Conservation (phyloP, 2,888 invertebrate genomes). For the Macaria liturata region DNA sequence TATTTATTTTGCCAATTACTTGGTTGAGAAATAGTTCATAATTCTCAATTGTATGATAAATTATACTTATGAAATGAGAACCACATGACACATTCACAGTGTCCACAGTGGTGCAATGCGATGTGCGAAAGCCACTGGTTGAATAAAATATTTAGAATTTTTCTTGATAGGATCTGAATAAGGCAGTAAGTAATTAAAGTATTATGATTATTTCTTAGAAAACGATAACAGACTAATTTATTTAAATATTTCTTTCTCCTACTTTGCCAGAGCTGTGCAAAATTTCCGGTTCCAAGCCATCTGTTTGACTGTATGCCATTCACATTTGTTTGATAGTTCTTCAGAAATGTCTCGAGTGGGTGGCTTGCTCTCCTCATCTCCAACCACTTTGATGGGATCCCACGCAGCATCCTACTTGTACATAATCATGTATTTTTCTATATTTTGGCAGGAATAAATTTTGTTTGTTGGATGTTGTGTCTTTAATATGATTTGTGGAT, state of each 20-base stretch:
- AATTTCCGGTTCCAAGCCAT: conserved; percentile 18
- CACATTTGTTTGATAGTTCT: conserved; percentile 30
- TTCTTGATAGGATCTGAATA: no score
- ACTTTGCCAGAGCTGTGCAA: conserved; percentile 16
- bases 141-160: no score
- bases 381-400: conserved; percentile 45
- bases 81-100: no score
- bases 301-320: conserved; percentile 25
- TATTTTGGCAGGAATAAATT: conserved; percentile 11
- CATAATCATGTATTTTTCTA: conserved; percentile 13
- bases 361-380: conserved; percentile 25
- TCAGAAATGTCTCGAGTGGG: conserved; percentile 33
- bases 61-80: no score
- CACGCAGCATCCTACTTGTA: conserved; percentile 40
- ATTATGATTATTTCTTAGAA: no score
- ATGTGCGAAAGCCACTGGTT: no score
- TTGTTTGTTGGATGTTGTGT: conserved; percentile 20
- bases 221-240: no score
- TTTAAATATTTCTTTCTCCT: background rate
- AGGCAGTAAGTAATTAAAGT: no score
- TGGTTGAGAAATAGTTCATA: no score
- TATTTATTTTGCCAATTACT: no score
- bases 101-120: no score
- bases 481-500: conserved; percentile 20
- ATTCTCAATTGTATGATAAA: no score